Percentiles rank a stretch among this genome's conserved stretches.
Evolutionary conservation across 2,113 vertebrate species (phyloP).

Genomic region (Oryzias curvinotus): DNA sequence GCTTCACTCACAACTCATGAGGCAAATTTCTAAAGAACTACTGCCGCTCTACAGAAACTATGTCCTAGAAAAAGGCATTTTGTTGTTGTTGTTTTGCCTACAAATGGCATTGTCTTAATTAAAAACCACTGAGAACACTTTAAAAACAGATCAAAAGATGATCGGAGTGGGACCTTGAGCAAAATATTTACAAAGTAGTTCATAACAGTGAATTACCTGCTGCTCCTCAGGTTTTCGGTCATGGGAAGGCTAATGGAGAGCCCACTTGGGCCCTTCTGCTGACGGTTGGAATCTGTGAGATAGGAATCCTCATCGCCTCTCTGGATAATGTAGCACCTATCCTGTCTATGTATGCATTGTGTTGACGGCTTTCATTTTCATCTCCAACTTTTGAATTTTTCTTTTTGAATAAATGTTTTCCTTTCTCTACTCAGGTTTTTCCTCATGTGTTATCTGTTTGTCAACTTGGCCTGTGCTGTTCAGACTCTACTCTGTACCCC

Average conservation of each 20-base stretch:
- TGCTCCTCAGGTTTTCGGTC: constrained; percentile 87
- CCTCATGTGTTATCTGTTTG: constrained; percentile 97
- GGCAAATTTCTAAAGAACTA: too few species aligned
- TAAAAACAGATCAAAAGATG: too few species aligned
- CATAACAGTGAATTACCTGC: neutral
- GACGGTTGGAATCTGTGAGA: constrained; percentile 92
- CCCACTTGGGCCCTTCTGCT: constrained; percentile 94
- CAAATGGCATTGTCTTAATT: too few species aligned
- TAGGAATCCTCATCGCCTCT: constrained; percentile 93
- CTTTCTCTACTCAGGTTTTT: constrained; percentile 84
- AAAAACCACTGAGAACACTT: too few species aligned
- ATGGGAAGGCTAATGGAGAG: constrained; percentile 92
- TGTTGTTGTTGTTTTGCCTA: too few species aligned
- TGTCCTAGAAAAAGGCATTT: too few species aligned
- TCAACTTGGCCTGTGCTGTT: constrained; percentile 95
- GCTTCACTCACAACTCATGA: too few species aligned
- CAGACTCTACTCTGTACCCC: constrained; percentile 91
- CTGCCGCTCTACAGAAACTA: too few species aligned
- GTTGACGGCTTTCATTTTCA: neutral
- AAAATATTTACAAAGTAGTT: too few species aligned
- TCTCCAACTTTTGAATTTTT: neutral
- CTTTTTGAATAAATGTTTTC: neutral
- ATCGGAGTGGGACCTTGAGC: too few species aligned
- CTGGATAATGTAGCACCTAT: constrained; percentile 93
- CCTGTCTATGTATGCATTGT: constrained; percentile 87